Evolutionary conservation across 2,797 vertebrate species (phyloP).

Genomic region (Dryobates pubescens): DNA sequence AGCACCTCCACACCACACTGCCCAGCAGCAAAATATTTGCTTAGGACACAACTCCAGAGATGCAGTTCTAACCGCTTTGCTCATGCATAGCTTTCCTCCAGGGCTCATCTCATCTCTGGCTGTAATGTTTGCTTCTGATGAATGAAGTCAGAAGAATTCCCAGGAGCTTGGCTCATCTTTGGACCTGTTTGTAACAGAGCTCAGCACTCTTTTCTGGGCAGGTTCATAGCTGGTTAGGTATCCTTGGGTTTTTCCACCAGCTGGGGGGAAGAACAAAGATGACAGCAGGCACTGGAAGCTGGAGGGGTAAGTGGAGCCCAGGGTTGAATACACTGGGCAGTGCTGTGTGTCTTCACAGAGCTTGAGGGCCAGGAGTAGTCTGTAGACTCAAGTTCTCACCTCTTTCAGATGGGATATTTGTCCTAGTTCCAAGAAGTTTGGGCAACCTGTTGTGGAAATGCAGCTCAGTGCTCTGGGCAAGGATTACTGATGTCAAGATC

Average conservation of each 20-base stretch:
- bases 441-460: not conserved
- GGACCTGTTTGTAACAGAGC: fast-evolving
- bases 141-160: not conserved
- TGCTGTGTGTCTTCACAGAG: fast-evolving
- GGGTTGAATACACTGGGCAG: not conserved
- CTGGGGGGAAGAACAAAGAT: not conserved
- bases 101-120: not conserved
- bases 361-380: not conserved
- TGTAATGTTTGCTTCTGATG: not conserved
- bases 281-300: not conserved
- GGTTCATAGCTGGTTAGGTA: not conserved
- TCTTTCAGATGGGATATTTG: not conserved
- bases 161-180: not conserved
- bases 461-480: not conserved
- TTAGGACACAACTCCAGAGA: not conserved
- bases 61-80: not conserved
- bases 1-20: not conserved
- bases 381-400: not conserved
- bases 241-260: not conserved
- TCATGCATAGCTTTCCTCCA: not conserved
- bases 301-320: not conserved
- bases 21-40: not conserved
- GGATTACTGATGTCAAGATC: not conserved
- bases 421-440: not conserved
- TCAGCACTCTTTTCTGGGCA: not conserved